Evolutionary conservation across 2,888 invertebrate species (phyloP).

Genomic region (Isoperla grammatica): DNA sequence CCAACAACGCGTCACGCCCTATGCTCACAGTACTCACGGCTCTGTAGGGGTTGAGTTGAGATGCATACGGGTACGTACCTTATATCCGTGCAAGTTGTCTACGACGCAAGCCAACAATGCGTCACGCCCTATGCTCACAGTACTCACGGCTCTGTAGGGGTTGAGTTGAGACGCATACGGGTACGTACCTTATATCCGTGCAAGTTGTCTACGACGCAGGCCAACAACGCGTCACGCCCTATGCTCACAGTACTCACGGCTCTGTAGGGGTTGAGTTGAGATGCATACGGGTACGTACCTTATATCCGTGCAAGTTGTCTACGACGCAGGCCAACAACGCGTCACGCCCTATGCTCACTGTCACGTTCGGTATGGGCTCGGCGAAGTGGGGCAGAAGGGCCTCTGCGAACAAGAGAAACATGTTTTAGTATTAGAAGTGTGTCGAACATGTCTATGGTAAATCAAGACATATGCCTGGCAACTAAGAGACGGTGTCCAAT

Average conservation of each 20-base stretch:
- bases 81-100: constrained; percentile 42
- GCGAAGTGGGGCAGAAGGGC: constrained; percentile 41
- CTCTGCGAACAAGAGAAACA: constrained; percentile 34
- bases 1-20: constrained; percentile 42
- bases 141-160: too few species aligned
- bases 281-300: too few species aligned
- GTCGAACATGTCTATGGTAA: too few species aligned
- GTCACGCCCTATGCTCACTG: constrained; percentile 40
- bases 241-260: constrained; percentile 39
- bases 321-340: constrained; percentile 39
- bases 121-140: constrained; percentile 42
- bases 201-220: constrained; percentile 43
- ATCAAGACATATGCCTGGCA: too few species aligned
- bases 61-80: too few species aligned
- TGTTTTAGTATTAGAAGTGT: too few species aligned
- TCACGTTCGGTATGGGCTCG: constrained; percentile 42
- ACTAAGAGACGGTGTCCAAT: too few species aligned
- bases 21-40: constrained; percentile 43
- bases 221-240: constrained; percentile 42
- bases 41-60: too few species aligned
- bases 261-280: too few species aligned
- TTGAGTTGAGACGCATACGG: too few species aligned
- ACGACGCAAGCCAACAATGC: constrained; percentile 43
- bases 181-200: constrained; percentile 42
- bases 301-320: constrained; percentile 42